Evolutionary conservation across 2,888 invertebrate species (phyloP).

Genomic region (Melipona bicolor): DNA sequence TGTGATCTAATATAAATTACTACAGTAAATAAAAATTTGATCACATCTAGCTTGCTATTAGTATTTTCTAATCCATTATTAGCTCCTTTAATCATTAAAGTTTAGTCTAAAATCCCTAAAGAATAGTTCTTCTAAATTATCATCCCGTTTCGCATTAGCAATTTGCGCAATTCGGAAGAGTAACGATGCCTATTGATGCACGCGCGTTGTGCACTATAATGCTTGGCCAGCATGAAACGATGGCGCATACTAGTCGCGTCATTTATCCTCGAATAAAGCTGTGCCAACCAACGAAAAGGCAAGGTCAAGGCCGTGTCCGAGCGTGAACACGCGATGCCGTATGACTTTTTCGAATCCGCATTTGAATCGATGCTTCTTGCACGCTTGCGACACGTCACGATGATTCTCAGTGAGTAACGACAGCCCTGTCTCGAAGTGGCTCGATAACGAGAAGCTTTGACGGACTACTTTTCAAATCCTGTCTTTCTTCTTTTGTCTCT

Average conservation of each 20-base stretch:
- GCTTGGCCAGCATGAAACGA: conserved; percentile 53
- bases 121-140: neutral
- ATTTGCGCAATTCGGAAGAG: conserved; percentile 35
- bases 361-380: conserved; percentile 63
- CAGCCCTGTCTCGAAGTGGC: conserved; percentile 3
- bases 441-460: conserved; percentile 31
- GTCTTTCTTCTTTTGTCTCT: neutral
- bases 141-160: neutral
- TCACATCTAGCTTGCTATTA: too few relatives aligned
- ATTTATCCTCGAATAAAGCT: conserved; percentile 67
- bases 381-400: conserved; percentile 46
- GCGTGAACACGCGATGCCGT: conserved; percentile 46
- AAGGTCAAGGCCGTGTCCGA: conserved; percentile 74
- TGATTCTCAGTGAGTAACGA: conserved; percentile 45
- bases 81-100: too few relatives aligned
- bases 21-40: neutral
- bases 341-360: conserved; percentile 62
- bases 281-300: conserved; percentile 58
- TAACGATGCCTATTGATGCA: conserved; percentile 27
- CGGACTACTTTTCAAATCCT: conserved; percentile 5
- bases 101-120: neutral
- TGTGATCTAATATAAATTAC: too few relatives aligned
- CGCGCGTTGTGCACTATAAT: conserved; percentile 34
- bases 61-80: too few relatives aligned
- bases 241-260: conserved; percentile 50